Evolutionary conservation across 2,113 vertebrate genomes (phyloP).

Genomic region (Cololabis saira): DNA sequence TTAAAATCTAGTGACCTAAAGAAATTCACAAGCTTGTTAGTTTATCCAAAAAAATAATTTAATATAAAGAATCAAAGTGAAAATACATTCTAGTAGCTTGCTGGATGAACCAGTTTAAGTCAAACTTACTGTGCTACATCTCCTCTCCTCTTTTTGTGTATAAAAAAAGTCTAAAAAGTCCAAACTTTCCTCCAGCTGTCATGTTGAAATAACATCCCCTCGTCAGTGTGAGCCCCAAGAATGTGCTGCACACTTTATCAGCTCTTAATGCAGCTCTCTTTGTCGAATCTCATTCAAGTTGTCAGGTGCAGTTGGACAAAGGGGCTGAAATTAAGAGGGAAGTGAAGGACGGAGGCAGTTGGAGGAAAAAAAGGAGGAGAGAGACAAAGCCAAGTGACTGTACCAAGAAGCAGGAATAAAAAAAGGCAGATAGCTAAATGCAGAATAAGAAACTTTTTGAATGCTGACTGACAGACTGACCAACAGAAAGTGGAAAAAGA

Average conservation of each 20-base stretch:
- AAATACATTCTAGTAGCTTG: conserved; percentile 72
- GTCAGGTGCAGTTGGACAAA: conserved; percentile 65
- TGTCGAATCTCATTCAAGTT: conserved; percentile 77
- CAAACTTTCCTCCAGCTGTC: conserved; percentile 59
- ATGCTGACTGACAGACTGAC: conserved; percentile 46
- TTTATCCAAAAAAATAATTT: conserved; percentile 62
- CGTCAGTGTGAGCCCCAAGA: conserved; percentile 48
- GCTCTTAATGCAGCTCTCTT: conserved; percentile 74
- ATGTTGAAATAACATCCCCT: conserved; percentile 55
- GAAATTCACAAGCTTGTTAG: conserved; percentile 49
- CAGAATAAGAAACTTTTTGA: conserved; percentile 47
- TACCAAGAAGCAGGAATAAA: conserved; percentile 73
- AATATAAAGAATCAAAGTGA: conserved; percentile 64
- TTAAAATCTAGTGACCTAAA: conserved; percentile 60
- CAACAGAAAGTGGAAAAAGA: conserved; percentile 53
- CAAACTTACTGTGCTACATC: conserved; percentile 73
- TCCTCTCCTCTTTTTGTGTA: conserved; percentile 63
- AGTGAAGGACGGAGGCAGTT: conserved; percentile 64
- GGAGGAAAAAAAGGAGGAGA: conserved; percentile 58
- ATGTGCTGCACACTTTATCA: conserved; percentile 64
- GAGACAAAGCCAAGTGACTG: conserved; percentile 81
- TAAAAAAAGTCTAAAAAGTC: conserved; percentile 54
- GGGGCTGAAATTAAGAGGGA: conserved; percentile 78
- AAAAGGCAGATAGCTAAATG: conserved; percentile 50
- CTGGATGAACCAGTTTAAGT: conserved; percentile 67